phyloP scores from a whole-genome alignment of 2,797 vertebrate species.

The Yasuhikotakia modesta region DNA sequence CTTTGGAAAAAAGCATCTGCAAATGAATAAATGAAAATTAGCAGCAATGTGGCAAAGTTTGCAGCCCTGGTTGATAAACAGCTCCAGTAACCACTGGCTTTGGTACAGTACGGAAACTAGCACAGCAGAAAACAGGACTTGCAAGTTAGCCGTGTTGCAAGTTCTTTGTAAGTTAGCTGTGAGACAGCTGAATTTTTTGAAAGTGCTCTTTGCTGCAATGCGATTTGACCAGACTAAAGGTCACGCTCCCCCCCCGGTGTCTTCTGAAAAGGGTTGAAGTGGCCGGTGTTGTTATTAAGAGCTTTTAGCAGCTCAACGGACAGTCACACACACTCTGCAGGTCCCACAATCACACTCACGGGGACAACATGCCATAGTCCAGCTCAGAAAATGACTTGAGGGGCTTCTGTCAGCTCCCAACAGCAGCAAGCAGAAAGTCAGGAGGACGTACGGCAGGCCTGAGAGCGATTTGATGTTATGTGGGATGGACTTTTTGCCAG shows the following conservation, averaged over 20 bases:
- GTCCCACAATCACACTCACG: constrained; percentile 51
- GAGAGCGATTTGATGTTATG: constrained; percentile 60
- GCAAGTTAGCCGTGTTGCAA: background rate
- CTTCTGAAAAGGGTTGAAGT: constrained; percentile 44
- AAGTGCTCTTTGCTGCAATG: constrained; percentile 10
- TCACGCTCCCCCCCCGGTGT: constrained; percentile 31
- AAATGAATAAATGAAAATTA: too few species aligned
- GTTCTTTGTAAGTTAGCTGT: too few species aligned
- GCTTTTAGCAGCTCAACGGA: constrained; percentile 52
- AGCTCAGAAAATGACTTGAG: constrained; percentile 55
- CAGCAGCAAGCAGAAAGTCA: constrained; percentile 47
- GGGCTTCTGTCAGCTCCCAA: constrained; percentile 54
- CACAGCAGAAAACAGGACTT: background rate
- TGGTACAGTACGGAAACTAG: background rate
- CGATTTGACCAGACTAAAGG: constrained; percentile 46
- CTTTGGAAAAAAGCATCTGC: too few species aligned
- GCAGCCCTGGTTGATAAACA: background rate
- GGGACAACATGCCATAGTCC: constrained; percentile 46
- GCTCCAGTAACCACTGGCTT: background rate
- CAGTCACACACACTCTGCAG: constrained; percentile 17
- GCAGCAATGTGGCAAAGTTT: background rate
- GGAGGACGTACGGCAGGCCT: constrained; percentile 47
- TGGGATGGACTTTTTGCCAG: constrained; percentile 53
- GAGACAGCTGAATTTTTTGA: too few species aligned
- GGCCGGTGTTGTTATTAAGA: constrained; percentile 55